Evolutionary conservation across 2,888 invertebrate genomes (phyloP).

Genomic region (Galeruca laticollis): DNA sequence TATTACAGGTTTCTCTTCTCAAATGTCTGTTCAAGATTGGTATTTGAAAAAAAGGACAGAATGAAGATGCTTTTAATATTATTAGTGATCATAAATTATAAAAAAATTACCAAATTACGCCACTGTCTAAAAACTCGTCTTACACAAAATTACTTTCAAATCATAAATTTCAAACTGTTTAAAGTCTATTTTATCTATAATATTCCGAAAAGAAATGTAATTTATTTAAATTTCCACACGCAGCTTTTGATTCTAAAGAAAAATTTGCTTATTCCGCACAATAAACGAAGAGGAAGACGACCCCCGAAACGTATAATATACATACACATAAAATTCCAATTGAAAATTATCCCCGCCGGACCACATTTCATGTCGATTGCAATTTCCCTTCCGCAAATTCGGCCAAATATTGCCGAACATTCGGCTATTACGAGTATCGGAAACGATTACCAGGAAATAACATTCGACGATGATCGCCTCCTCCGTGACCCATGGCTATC

Average conservation of each 20-base stretch:
- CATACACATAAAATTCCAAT: conserved; percentile 21
- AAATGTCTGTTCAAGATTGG: too few relatives aligned
- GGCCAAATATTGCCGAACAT: conserved; percentile 31
- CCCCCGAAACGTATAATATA: too few relatives aligned
- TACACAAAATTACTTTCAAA: background rate
- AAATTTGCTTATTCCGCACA: conserved; percentile 9
- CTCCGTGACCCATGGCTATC: conserved; percentile 65
- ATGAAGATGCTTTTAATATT: too few relatives aligned
- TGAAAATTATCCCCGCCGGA: conserved; percentile 20
- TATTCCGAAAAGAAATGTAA: background rate
- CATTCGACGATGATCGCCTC: conserved; percentile 45
- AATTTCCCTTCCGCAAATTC: conserved; percentile 37
- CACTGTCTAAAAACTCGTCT: background rate
- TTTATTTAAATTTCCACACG: background rate
- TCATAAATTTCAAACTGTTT: background rate
- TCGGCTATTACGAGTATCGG: conserved; percentile 52
- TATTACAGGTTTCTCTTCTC: too few relatives aligned
- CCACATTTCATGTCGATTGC: conserved; percentile 20
- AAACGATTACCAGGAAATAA: conserved; percentile 64
- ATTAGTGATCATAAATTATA: too few relatives aligned
- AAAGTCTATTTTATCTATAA: background rate
- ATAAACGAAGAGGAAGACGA: conserved; percentile 1
- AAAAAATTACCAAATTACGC: background rate
- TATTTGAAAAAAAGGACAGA: too few relatives aligned
- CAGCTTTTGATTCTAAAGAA: background rate